Evolutionary conservation across 2,113 vertebrate species (phyloP).

Genomic region (Arvicanthis niloticus): DNA sequence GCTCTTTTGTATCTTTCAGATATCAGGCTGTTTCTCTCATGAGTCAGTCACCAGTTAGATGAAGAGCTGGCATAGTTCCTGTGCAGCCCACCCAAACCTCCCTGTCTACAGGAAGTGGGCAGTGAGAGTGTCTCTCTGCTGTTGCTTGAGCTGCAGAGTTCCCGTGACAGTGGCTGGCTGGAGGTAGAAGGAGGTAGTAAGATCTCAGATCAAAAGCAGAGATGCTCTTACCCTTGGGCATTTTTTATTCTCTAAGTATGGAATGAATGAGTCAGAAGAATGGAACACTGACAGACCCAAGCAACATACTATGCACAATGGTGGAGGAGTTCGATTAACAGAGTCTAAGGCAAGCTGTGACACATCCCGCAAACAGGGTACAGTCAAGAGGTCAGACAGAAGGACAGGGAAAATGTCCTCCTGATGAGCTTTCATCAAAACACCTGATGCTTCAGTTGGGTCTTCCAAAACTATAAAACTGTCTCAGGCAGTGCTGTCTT

Average conservation of each 20-base stretch:
- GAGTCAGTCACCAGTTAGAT: slow-evolving; percentile 87
- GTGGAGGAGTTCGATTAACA: background rate
- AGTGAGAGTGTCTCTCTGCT: slow-evolving; percentile 75
- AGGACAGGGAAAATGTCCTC: background rate
- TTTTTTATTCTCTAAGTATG: slow-evolving; percentile 45
- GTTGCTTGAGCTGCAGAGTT: slow-evolving; percentile 65
- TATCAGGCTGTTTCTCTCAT: slow-evolving; percentile 78
- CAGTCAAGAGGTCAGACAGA: background rate
- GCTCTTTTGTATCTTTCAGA: slow-evolving; percentile 81
- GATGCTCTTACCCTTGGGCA: slow-evolving; percentile 62
- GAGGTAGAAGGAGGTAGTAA: background rate
- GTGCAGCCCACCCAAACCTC: slow-evolving; percentile 76
- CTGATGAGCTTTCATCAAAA: background rate
- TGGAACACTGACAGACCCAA: slow-evolving; percentile 32
- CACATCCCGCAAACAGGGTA: background rate
- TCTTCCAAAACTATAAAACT: slow-evolving; percentile 51
- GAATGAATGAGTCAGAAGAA: slow-evolving; percentile 61
- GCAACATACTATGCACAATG: slow-evolving; percentile 24
- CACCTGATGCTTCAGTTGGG: background rate
- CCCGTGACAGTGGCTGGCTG: slow-evolving; percentile 33
- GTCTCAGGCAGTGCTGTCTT: background rate
- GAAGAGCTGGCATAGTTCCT: slow-evolving; percentile 76
- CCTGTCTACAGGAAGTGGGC: slow-evolving; percentile 84
- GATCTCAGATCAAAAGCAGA: slow-evolving; percentile 56
- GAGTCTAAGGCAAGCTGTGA: background rate